phyloP scores from a whole-genome alignment of 1,140 invertebrate genomes.

The Hyphantria cunea region DNA sequence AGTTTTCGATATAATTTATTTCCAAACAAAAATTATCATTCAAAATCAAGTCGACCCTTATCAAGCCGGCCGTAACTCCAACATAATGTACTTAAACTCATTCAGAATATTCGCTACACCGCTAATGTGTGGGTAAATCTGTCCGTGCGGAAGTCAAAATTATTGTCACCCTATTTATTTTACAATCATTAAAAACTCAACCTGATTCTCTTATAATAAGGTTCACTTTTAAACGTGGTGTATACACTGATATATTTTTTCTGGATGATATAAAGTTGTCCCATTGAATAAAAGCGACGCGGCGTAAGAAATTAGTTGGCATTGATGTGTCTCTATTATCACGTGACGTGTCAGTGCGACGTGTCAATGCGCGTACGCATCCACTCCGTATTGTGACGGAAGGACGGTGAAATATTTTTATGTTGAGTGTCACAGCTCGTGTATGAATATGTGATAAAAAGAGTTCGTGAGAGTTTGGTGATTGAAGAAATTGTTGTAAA shows the following conservation, averaged over 20 bases:
- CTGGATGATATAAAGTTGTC: conserved; percentile 36
- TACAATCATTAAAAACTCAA: conserved; percentile 14
- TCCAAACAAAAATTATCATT: conserved; percentile 26
- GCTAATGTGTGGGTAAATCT: conserved; percentile 74
- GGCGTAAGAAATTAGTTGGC: conserved; percentile 72
- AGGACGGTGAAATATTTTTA: neutral
- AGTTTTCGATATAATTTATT: conserved; percentile 19
- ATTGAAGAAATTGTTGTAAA: neutral
- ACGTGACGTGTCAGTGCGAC: conserved; percentile 44
- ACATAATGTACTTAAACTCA: conserved; percentile 26
- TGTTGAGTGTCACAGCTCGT: neutral
- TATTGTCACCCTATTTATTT: conserved; percentile 44
- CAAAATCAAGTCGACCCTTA: conserved; percentile 26
- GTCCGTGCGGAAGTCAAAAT: conserved; percentile 68
- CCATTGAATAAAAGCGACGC: conserved; percentile 55
- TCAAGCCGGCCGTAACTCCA: conserved; percentile 17
- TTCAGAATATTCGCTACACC: conserved; percentile 41
- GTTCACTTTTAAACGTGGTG: conserved; percentile 24
- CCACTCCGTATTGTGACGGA: neutral
- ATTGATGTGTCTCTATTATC: conserved; percentile 60
- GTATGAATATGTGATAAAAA: neutral
- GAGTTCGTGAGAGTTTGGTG: neutral
- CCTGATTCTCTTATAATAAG: neutral
- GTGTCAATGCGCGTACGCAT: conserved; percentile 37
- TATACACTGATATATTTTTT: conserved; percentile 41